A percentile compares a stretch with the other conserved stretches of the same genome.
Conservation (phyloP, 2,888 invertebrate species). For the Nomada ruficornis region DNA sequence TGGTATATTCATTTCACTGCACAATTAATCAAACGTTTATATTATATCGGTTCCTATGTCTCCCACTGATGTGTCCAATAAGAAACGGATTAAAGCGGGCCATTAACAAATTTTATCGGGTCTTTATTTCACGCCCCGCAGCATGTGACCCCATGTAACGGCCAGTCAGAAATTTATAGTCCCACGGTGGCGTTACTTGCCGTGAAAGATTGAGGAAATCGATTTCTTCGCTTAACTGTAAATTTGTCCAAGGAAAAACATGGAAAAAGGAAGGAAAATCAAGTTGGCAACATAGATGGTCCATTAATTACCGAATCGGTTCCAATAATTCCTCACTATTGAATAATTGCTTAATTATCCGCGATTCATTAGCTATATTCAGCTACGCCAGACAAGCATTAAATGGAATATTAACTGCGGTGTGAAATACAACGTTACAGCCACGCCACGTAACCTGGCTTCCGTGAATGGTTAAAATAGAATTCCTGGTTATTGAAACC, state of each 20-base stretch:
- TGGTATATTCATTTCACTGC: background rate
- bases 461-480: constrained; percentile 38
- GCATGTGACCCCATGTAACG: constrained; percentile 41
- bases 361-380: constrained; percentile 41
- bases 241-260: background rate
- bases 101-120: constrained; percentile 43
- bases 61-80: constrained; percentile 2
- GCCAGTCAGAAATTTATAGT: constrained; percentile 41
- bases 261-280: background rate
- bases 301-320: constrained; percentile 10
- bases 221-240: constrained; percentile 31
- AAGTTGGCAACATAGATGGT: background rate
- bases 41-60: background rate
- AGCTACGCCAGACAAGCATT: constrained; percentile 35
- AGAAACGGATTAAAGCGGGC: constrained; percentile 23
- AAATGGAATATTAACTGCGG: constrained; percentile 46
- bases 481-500: constrained; percentile 33
- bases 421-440: constrained; percentile 45
- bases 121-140: constrained; percentile 46
- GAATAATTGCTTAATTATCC: constrained; percentile 51
- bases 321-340: constrained; percentile 4
- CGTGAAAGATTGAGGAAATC: constrained; percentile 36
- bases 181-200: constrained; percentile 1
- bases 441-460: background rate
- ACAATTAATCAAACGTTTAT: background rate